These are phyloP conservation scores for Chiloscyllium plagiosum DNA, from an alignment of 2,113 vertebrate genomes.

Conservation along the genomic window DNA sequence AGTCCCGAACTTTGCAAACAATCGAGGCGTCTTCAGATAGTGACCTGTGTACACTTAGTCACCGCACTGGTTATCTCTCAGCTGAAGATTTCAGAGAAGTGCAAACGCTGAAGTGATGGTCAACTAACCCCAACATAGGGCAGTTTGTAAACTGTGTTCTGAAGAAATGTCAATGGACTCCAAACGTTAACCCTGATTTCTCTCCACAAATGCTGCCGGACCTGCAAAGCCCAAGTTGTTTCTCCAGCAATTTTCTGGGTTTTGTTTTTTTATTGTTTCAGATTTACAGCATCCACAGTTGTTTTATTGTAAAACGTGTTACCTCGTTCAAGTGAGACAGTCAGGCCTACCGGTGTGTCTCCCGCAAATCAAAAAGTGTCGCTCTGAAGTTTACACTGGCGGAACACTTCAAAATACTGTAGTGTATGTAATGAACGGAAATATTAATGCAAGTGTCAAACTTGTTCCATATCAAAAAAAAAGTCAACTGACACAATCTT, in stretches of 20 bases:
- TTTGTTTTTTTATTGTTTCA: too few species aligned
- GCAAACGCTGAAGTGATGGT: background rate
- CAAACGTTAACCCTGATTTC: too few species aligned
- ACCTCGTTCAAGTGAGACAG: too few species aligned
- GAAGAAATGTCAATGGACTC: too few species aligned
- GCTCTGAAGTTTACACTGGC: background rate
- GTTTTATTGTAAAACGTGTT: background rate
- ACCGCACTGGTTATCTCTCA: background rate
- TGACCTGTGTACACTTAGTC: background rate
- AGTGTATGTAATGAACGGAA: background rate
- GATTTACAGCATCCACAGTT: too few species aligned
- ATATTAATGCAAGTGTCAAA: background rate
- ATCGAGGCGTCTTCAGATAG: background rate
- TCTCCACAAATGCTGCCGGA: too few species aligned
- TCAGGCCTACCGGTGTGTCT: background rate
- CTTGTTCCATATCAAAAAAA: background rate
- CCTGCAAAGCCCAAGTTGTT: too few species aligned
- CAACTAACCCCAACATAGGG: background rate
- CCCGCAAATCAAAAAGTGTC: background rate
- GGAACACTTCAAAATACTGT: background rate
- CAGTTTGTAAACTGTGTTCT: background rate
- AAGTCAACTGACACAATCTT: background rate
- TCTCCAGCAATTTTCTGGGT: too few species aligned
- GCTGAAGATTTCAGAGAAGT: background rate
- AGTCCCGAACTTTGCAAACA: background rate